Evolutionary conservation across 2,797 vertebrate genomes (phyloP).

Genomic region (Caiman crocodilus): DNA sequence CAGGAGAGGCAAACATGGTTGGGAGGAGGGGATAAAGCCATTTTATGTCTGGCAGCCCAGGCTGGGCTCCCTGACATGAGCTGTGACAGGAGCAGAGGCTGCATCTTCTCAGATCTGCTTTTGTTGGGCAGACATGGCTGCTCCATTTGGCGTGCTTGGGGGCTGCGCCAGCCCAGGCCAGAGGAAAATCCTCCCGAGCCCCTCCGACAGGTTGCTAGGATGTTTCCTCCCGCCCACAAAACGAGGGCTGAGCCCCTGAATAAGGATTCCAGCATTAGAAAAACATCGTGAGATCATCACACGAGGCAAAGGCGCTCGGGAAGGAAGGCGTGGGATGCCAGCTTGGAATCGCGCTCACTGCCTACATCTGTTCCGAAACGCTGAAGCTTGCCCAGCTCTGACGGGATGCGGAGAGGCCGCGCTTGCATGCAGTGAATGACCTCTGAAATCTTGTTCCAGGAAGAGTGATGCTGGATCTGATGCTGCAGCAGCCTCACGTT

Average conservation of each 20-base stretch:
- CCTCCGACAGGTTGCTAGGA: neutral
- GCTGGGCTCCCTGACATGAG: neutral
- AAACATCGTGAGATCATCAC: neutral
- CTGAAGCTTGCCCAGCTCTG: too few relatives aligned
- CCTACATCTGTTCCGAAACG: neutral
- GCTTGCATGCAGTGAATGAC: neutral
- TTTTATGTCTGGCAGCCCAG: neutral
- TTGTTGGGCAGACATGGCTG: neutral
- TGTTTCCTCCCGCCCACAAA: neutral
- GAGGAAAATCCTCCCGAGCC: neutral
- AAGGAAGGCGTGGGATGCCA: neutral
- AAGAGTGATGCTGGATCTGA: too few relatives aligned
- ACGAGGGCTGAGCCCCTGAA: neutral
- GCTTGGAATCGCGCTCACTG: neutral
- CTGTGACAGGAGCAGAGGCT: too few relatives aligned
- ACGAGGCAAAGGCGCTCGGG: neutral
- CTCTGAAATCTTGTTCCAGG: neutral
- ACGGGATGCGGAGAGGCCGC: neutral
- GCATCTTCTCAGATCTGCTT: neutral
- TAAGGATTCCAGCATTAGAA: neutral
- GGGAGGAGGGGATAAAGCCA: neutral
- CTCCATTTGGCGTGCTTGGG: neutral
- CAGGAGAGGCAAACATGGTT: neutral
- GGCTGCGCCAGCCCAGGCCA: too few relatives aligned
- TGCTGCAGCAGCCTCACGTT: too few relatives aligned